A percentile compares a stretch with the other conserved stretches of the same genome.
Conservation (phyloP, 2,888 invertebrate species). For the Leptopilina syphax region DNA sequence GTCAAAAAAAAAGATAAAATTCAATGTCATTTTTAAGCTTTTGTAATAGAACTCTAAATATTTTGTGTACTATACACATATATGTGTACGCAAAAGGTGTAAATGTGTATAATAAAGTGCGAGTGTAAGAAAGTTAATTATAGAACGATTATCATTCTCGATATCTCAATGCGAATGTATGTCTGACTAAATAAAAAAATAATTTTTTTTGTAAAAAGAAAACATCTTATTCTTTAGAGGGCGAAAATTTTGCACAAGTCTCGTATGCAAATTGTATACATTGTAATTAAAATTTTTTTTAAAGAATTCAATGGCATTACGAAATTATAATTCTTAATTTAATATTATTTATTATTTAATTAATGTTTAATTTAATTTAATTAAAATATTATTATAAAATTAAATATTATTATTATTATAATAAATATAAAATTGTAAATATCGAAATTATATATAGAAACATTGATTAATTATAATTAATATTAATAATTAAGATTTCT, state of each 20-base stretch:
- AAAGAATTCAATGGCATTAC: too few species aligned
- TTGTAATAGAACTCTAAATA: constrained; percentile 11
- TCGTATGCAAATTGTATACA: background rate
- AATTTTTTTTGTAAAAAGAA: background rate
- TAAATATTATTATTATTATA: too few species aligned
- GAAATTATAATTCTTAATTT: too few species aligned
- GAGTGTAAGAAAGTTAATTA: constrained; percentile 18
- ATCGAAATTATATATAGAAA: too few species aligned
- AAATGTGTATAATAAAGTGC: background rate
- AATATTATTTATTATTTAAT: too few species aligned
- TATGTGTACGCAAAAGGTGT: background rate
- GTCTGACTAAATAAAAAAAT: background rate
- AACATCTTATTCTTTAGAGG: background rate
- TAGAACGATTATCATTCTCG: constrained; percentile 35
- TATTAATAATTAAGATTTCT: too few species aligned
- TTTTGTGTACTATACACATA: background rate
- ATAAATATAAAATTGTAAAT: too few species aligned
- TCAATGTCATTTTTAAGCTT: constrained; percentile 7
- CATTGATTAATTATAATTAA: too few species aligned
- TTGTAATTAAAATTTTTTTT: too few species aligned
- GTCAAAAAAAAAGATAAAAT: constrained; percentile 7
- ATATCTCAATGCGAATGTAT: constrained; percentile 20
- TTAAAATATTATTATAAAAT: too few species aligned
- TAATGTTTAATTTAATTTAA: too few species aligned
- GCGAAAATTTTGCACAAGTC: background rate